Conservation (phyloP, 2,113 vertebrate species). For the Cinclus cinclus region DNA sequence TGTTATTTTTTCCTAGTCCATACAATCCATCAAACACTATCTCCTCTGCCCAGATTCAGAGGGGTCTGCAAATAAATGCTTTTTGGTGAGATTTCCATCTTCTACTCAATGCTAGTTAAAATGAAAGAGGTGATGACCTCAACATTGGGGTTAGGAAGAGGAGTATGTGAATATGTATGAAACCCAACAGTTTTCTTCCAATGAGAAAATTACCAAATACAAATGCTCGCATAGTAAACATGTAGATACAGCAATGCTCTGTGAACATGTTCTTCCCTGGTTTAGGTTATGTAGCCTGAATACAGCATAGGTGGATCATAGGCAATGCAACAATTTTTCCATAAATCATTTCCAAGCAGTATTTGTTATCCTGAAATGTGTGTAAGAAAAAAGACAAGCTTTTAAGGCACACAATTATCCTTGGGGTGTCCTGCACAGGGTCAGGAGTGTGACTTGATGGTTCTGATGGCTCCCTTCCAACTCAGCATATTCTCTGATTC, state of each 20-base stretch:
- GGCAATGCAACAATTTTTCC: background rate
- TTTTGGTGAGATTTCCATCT: conserved; percentile 19
- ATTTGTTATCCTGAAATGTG: background rate
- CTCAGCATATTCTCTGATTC: background rate
- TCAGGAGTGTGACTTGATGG: accelerated
- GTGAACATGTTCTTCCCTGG: background rate
- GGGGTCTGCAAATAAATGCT: conserved; percentile 8
- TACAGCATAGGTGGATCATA: background rate
- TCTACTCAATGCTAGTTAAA: conserved; percentile 7
- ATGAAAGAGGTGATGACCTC: background rate
- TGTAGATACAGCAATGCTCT: background rate
- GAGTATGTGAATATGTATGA: background rate
- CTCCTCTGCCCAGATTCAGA: conserved; percentile 7
- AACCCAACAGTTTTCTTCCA: background rate
- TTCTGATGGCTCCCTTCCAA: background rate
- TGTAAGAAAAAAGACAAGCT: background rate
- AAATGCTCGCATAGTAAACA: background rate
- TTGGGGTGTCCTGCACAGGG: background rate
- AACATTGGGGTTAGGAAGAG: background rate
- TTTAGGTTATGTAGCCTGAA: background rate
- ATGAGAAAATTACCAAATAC: background rate
- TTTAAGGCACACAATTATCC: background rate
- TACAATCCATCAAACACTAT: conserved; percentile 44
- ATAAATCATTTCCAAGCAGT: background rate
- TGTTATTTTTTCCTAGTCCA: background rate